Percentiles rank a stretch among this genome's conserved stretches.
These are phyloP conservation scores for Rallus limicola DNA, from an alignment of 2,113 vertebrate genomes.

Conservation along the genomic window DNA sequence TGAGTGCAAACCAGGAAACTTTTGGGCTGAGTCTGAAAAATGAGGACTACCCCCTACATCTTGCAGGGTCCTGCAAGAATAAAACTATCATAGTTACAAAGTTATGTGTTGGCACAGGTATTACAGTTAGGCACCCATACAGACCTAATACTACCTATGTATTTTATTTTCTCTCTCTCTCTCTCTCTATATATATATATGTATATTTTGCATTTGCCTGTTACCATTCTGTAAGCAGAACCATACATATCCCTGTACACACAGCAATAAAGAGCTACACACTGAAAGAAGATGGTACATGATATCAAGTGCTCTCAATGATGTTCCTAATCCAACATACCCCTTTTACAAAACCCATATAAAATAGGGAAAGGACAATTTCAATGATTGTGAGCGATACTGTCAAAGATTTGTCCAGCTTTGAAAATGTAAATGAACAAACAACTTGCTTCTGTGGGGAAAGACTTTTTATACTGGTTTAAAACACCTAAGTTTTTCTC, in stretches of 20 bases:
- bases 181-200: background rate
- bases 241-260: background rate
- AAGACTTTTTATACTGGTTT: background rate
- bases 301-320: slow-evolving; percentile 28
- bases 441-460: background rate
- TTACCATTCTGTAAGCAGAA: background rate
- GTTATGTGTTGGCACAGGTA: background rate
- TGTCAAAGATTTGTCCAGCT: slow-evolving; percentile 4
- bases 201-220: background rate
- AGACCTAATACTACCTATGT: background rate
- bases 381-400: background rate
- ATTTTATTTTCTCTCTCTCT: background rate
- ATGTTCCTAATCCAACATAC: slow-evolving; percentile 49
- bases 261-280: slow-evolving; percentile 48
- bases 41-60: background rate
- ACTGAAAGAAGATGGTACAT: slow-evolving; percentile 36
- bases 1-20: background rate
- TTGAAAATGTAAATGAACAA: slow-evolving; percentile 56
- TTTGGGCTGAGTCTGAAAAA: background rate
- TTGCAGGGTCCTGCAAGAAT: background rate
- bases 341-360: slow-evolving; percentile 54
- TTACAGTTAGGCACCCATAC: background rate
- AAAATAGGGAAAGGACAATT: slow-evolving; percentile 55
- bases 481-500: slow-evolving; percentile 4
- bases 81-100: background rate